phyloP scores from a whole-genome alignment of 1,140 invertebrate genomes.

The Drosophila ercepeae region DNA sequence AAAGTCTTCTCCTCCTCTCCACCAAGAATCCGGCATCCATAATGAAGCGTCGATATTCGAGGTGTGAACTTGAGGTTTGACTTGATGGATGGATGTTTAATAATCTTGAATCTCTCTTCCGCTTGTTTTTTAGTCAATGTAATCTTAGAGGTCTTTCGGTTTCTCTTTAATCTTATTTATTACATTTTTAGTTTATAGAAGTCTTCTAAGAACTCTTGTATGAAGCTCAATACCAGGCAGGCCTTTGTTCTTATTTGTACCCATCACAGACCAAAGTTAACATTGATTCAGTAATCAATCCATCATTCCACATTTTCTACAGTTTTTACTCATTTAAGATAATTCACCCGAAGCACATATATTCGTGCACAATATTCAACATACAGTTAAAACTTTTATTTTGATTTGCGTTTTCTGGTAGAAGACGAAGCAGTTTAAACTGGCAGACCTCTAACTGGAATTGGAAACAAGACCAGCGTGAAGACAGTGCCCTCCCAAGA shows the following conservation, averaged over 20 bases:
- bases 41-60: constrained; percentile 12
- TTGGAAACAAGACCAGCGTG: neutral
- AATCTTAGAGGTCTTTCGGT: too few relatives aligned
- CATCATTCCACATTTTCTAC: neutral
- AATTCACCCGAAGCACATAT: constrained; percentile 41
- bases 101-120: neutral
- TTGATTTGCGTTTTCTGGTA: constrained; percentile 45
- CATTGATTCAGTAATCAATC: neutral
- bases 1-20: constrained; percentile 14
- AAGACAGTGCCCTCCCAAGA: neutral
- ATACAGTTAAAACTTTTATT: constrained; percentile 49
- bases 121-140: too few relatives aligned
- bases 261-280: neutral
- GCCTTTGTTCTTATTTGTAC: too few relatives aligned
- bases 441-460: neutral
- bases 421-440: neutral
- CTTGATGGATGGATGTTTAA: constrained; percentile 1
- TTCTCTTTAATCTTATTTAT: too few relatives aligned
- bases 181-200: too few relatives aligned
- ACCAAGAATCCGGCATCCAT: constrained; percentile 6
- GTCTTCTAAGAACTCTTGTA: too few relatives aligned
- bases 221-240: too few relatives aligned
- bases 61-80: constrained; percentile 19
- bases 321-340: constrained; percentile 34
- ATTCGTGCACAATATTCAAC: constrained; percentile 50